Evolutionary conservation across 2,888 invertebrate genomes (phyloP).

Genomic region (Mythimna vitellina): DNA sequence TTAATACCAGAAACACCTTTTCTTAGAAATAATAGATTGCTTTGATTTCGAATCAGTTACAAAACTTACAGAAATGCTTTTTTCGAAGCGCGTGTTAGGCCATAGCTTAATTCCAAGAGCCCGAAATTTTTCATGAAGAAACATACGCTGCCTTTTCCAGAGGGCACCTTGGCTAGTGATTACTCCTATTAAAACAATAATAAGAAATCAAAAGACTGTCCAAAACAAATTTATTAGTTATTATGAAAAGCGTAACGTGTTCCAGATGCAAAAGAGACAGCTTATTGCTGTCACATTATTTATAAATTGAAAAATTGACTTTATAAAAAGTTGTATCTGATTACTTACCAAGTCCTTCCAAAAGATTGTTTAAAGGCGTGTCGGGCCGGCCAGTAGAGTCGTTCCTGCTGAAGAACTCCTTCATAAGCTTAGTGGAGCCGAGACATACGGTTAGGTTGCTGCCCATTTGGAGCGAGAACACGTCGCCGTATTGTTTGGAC

Average conservation of each 20-base stretch:
- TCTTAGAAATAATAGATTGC: too few species aligned
- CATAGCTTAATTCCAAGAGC: slow-evolving; percentile 95
- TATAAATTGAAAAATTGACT: too few species aligned
- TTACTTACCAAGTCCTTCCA: slow-evolving; percentile 95
- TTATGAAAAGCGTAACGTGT: slow-evolving; percentile 16
- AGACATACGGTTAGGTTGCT: slow-evolving; percentile 94
- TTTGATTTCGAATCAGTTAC: not conserved
- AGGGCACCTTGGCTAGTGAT: slow-evolving; percentile 92
- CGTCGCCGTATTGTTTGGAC: slow-evolving; percentile 93
- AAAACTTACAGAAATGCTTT: slow-evolving; percentile 92
- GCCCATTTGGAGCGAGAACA: slow-evolving; percentile 94
- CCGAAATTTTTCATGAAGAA: slow-evolving; percentile 94
- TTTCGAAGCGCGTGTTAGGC: slow-evolving; percentile 93
- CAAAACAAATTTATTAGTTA: not conserved
- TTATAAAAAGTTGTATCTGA: not conserved
- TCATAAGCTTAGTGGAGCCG: slow-evolving; percentile 94
- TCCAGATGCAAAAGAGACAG: slow-evolving; percentile 15
- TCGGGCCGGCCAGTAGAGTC: slow-evolving; percentile 95
- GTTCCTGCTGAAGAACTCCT: slow-evolving; percentile 94
- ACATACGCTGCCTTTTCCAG: slow-evolving; percentile 96
- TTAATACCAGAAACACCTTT: not conserved
- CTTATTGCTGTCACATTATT: slow-evolving; percentile 21
- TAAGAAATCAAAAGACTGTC: not conserved
- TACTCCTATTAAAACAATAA: slow-evolving; percentile 67
- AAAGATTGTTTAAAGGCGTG: slow-evolving; percentile 94